Base-by-base conservation (phyloP, 2,797 vertebrate species). In the Enteromius argenteus region DNA sequence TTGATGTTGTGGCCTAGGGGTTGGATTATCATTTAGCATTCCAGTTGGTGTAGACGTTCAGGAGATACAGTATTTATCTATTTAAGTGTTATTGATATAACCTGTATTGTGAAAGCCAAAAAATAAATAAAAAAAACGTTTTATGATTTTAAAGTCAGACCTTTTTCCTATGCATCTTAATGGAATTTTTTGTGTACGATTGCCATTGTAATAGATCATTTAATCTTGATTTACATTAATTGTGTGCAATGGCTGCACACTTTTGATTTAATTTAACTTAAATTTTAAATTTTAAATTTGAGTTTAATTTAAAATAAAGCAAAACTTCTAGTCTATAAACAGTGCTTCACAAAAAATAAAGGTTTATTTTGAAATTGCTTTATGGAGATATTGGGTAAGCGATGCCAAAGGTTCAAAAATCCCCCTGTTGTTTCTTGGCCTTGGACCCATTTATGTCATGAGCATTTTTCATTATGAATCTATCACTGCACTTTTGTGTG, bases 401-500 rank as follows among this genome's bases (percentile, higher is more conserved):
- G 37, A 72, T 71, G 53, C 30, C 67, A 71, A 83, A 60, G 64
- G 74, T 49, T 69, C 1, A 60, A 84, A 79, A 78, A 27, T 27
- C 19, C 66, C 71, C 9, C 13, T 19, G 67, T 27, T 53, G 80
- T 73, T 83, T 60, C 30, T 27, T 75, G 80, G 58, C 76, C 49
- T 82, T 73, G 73, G 78, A 75, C 80, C 56, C 81, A 49, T 88
- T 83, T 64, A 86, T 82, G 79, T 60, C 71, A 80, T 71, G 21
- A 66, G 53, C 67, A 71, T 86, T 86, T 83, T 86, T 84, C 83
- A 79, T 80, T 83, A 74, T 64, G 53, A 77, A 73, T 76, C 71
- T 87, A 83, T 69, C 86, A 68, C 78, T 83, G 79, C 76, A 75
- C 72, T 85, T 84, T 91, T 92, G 92, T 92, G 93, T 92, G 91